A percentile compares a stretch with the other conserved stretches of the same genome.
phyloP scores from a whole-genome alignment of 2,888 invertebrate species.

The Cantharis flavilabris region DNA sequence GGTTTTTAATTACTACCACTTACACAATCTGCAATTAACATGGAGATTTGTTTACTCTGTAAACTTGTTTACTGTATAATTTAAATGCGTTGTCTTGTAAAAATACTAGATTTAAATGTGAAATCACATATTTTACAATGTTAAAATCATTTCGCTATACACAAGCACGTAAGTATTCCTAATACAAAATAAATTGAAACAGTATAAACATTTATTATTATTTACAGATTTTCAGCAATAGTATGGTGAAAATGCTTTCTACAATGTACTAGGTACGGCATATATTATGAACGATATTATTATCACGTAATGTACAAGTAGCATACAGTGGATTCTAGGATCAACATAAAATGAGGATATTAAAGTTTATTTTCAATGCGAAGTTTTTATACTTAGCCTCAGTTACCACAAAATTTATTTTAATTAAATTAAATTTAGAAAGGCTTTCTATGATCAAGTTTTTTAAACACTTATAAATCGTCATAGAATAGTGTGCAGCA shows the following conservation, averaged over 20 bases:
- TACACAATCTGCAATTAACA: not conserved
- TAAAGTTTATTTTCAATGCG: not conserved
- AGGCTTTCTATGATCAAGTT: not conserved
- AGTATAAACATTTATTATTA: not conserved
- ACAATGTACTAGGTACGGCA: not conserved
- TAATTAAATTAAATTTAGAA: not conserved
- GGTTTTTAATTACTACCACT: not conserved
- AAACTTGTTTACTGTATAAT: not conserved
- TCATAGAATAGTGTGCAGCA: not conserved
- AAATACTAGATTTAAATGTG: not conserved
- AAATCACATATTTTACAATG: not conserved
- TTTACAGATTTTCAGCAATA: not conserved
- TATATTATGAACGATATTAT: not conserved
- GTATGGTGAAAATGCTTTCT: not conserved
- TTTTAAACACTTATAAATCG: not conserved
- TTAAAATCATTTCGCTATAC: not conserved
- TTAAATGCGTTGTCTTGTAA: not conserved
- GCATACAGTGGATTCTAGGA: not conserved
- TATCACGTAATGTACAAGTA: no score
- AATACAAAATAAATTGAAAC: no score
- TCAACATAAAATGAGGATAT: not conserved
- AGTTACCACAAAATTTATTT: not conserved
- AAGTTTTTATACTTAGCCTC: not conserved
- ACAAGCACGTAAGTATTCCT: no score
- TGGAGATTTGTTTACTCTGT: not conserved